These are phyloP conservation scores for Calameuta idolon DNA, from an alignment of 2,888 invertebrate species.

Conservation along the genomic window DNA sequence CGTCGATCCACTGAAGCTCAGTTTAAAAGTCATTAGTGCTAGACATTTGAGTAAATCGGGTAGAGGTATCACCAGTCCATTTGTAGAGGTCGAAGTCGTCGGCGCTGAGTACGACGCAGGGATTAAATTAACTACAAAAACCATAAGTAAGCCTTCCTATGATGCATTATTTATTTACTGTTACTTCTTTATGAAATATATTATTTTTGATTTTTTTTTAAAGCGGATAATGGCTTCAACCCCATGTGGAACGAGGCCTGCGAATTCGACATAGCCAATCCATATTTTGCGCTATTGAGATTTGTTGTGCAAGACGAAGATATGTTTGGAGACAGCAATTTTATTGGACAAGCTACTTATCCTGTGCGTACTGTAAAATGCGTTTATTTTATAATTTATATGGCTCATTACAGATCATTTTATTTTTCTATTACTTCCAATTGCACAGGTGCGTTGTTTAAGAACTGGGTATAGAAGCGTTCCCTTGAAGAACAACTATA, in stretches of 20 bases:
- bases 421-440: constrained; percentile 30
- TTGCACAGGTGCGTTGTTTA: constrained; percentile 75
- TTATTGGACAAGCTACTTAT: constrained; percentile 95
- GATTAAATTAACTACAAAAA: constrained; percentile 86
- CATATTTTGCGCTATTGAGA: constrained; percentile 84
- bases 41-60: constrained; percentile 88
- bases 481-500: constrained; percentile 88
- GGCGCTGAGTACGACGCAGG: constrained; percentile 90
- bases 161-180: not conserved
- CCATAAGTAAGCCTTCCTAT: constrained; percentile 74
- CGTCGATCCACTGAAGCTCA: constrained; percentile 74
- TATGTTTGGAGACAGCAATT: constrained; percentile 96
- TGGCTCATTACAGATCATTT: constrained; percentile 6
- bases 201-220: constrained; percentile 23
- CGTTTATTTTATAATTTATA: not conserved
- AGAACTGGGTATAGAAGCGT: constrained; percentile 92
- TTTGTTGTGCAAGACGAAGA: constrained; percentile 96
- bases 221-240: constrained; percentile 93
- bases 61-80: constrained; percentile 88
- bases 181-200: not conserved
- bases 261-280: constrained; percentile 85
- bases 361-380: constrained; percentile 73
- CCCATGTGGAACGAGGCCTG: constrained; percentile 91
- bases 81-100: constrained; percentile 90
- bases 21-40: constrained; percentile 87